Conservation (phyloP, 2,797 vertebrate species). For the Myotis myotis region DNA sequence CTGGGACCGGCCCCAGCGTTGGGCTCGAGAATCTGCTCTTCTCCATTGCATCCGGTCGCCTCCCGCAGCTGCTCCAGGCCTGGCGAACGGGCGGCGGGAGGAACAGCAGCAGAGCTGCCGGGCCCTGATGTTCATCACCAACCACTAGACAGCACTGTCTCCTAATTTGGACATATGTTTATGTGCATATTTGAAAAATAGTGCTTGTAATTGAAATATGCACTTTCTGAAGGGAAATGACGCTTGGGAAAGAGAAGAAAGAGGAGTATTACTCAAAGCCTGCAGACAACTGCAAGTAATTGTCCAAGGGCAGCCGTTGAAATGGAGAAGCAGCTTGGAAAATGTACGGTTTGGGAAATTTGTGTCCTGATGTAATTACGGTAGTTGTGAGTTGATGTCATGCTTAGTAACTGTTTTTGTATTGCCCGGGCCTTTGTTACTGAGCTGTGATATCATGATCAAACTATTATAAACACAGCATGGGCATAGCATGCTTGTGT, state of each 20-base stretch:
- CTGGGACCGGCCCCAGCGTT: neutral
- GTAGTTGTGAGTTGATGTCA: slow-evolving; percentile 87
- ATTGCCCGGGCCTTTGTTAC: slow-evolving; percentile 85
- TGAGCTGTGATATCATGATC: slow-evolving; percentile 90
- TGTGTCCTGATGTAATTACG: slow-evolving; percentile 69
- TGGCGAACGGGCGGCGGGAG: neutral
- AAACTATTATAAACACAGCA: slow-evolving; percentile 92
- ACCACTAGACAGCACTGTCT: slow-evolving; percentile 59
- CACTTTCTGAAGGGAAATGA: slow-evolving; percentile 78
- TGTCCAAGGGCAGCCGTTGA: slow-evolving; percentile 75
- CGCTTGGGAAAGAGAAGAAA: slow-evolving; percentile 77
- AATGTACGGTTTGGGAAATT: slow-evolving; percentile 75
- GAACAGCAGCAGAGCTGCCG: slow-evolving; percentile 1
- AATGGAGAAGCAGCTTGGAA: slow-evolving; percentile 80
- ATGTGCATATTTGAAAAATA: slow-evolving; percentile 68
- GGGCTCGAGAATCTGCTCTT: neutral
- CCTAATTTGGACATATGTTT: slow-evolving; percentile 74
- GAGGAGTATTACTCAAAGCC: slow-evolving; percentile 71
- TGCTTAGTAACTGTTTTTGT: slow-evolving; percentile 85
- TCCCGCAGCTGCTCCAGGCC: neutral
- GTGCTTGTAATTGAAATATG: slow-evolving; percentile 66
- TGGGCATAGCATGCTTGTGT: slow-evolving; percentile 85
- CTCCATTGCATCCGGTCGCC: fast-evolving
- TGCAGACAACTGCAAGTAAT: slow-evolving; percentile 69
- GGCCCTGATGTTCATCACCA: neutral